Evolutionary conservation across 2,797 vertebrate species (phyloP), one percentile per base, ranked within the genome.

Genomic region (Danio albolineatus): DNA sequence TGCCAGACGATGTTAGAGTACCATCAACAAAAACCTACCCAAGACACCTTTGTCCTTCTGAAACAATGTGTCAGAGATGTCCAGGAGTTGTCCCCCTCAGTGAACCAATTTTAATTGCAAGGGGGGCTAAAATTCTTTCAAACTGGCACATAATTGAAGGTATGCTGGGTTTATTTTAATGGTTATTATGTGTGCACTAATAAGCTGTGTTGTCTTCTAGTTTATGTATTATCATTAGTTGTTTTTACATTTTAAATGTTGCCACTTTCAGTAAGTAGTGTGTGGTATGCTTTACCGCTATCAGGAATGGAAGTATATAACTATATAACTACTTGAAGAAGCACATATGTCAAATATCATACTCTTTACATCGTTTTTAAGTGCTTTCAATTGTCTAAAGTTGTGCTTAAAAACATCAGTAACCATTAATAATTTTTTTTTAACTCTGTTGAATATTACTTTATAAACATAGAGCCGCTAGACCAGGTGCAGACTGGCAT

Each of bases 221-320:
- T 46, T 5, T 19, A 43, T 17, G 5, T 44, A 44, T 10, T 44
- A 5, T 44, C 44, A 5, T 44, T 53, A 51, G n/a, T 61, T 16
- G 7, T 39, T 53, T 46, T 36, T 10, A 64, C 10, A 49, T 61
- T 10, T 19, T 21, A 43, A 60, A 14, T 38, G 48, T 76, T 17
- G 28, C 36, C 10, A 51, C 59, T 12, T 76, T 76, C 73, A 49
- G 59, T 48, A 76, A 64, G 41, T 7, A 49, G 28, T 76, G 73
- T 76, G 73, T 76, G 54, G 73, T 12, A n/a, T 14, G 57, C 19
- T 61, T 6, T 75, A 75, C 8, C 57, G 17, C 10, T 75, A 51
- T 4, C 73, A 43, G 3, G n/a, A n/a, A n/a, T n/a, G n/a, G n/a
- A n/a, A n/a, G n/a, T n/a, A n/a, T n/a, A n/a, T n/a, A n/a, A n/a